These are phyloP conservation scores for Luehdorfia chinensis DNA, from an alignment of 1,140 invertebrate species.

Conservation along the genomic window DNA sequence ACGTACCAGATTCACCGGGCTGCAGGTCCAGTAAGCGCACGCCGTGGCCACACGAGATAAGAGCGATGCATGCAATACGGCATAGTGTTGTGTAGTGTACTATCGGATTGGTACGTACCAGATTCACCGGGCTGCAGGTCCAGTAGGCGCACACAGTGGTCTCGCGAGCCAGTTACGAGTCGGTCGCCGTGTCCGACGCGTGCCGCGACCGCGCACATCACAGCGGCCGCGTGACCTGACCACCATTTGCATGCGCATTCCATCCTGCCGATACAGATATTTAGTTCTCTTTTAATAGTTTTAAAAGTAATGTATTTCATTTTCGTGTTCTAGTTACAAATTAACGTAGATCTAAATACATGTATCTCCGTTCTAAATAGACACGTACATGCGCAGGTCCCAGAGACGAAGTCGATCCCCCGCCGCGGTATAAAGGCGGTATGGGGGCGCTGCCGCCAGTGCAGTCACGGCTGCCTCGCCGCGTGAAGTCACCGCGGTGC, in stretches of 20 bases:
- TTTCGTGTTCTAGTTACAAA: too few species aligned
- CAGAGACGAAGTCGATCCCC: constrained; percentile 89
- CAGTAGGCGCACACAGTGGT: constrained; percentile 84
- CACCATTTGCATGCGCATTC: constrained; percentile 85
- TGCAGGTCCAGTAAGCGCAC: constrained; percentile 71
- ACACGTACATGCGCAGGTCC: constrained; percentile 87
- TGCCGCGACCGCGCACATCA: constrained; percentile 88
- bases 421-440: constrained; percentile 85
- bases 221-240: constrained; percentile 91
- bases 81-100: too few species aligned
- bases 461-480: constrained; percentile 59
- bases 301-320: too few species aligned
- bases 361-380: too few species aligned
- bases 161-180: constrained; percentile 92
- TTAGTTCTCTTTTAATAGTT: too few species aligned
- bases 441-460: constrained; percentile 45
- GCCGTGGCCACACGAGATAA: constrained; percentile 94
- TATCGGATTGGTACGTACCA: constrained; percentile 34
- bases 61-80: too few species aligned
- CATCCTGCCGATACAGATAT: constrained; percentile 76
- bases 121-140: constrained; percentile 42
- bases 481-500: constrained; percentile 42
- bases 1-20: constrained; percentile 35
- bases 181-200: constrained; percentile 77
- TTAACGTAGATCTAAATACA: too few species aligned